These are phyloP conservation scores for Mayetiola destructor DNA, from an alignment of 2,888 invertebrate species.

Conservation along the genomic window DNA sequence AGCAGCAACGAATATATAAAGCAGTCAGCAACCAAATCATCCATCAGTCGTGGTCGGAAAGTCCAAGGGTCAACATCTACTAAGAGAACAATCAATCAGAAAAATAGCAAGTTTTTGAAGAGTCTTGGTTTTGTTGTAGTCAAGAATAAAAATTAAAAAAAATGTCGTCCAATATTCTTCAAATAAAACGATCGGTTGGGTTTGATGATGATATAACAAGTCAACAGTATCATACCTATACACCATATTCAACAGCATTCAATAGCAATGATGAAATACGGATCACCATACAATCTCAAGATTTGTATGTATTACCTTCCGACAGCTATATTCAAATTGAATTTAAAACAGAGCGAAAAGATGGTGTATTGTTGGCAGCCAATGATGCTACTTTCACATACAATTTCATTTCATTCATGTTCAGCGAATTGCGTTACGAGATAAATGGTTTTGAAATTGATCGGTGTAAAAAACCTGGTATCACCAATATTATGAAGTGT, in stretches of 20 bases:
- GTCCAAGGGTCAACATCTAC: neutral
- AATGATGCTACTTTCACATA: conserved; percentile 18
- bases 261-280: conserved; percentile 27
- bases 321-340: conserved; percentile 23
- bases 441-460: conserved; percentile 27
- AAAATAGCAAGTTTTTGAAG: neutral
- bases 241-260: conserved; percentile 22
- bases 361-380: conserved; percentile 18
- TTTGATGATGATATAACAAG: conserved; percentile 21
- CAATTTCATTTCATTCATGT: conserved; percentile 21
- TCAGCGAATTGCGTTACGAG: conserved; percentile 28
- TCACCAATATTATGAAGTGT: conserved; percentile 27
- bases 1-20: neutral
- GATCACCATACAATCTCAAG: conserved; percentile 25
- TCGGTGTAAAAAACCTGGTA: conserved; percentile 25
- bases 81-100: neutral
- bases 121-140: neutral
- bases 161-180: conserved; percentile 18
- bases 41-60: neutral
- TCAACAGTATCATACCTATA: conserved; percentile 23
- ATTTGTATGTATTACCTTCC: conserved; percentile 24
- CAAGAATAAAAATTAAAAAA: neutral
- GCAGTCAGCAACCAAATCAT: neutral
- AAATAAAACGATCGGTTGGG: conserved; percentile 17
- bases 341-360: conserved; percentile 18